These are phyloP conservation scores for Capitella teleta DNA, from an alignment of 1,140 invertebrate species.

Conservation along the genomic window DNA sequence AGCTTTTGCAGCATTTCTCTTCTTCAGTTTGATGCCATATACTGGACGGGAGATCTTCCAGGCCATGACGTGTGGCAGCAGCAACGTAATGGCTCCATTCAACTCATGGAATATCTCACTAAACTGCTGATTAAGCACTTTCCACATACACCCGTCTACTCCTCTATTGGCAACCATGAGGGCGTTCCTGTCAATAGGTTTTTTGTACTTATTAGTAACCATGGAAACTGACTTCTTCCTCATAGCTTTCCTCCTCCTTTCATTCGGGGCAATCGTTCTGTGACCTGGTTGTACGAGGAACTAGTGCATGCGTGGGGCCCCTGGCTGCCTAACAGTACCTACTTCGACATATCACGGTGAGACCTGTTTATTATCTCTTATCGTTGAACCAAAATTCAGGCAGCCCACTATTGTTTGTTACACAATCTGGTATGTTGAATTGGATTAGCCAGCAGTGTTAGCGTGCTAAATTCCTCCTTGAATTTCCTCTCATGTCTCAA, in stretches of 20 bases:
- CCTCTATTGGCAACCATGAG: slow-evolving; percentile 91
- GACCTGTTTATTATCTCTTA: too few species aligned
- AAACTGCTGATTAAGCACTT: slow-evolving; percentile 57
- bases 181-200: slow-evolving; percentile 77
- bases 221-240: background rate
- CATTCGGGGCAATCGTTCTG: slow-evolving; percentile 69
- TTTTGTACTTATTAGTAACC: background rate
- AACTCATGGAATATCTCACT: slow-evolving; percentile 70
- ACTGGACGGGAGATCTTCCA: slow-evolving; percentile 96
- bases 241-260: slow-evolving; percentile 79
- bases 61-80: slow-evolving; percentile 98
- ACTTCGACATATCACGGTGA: slow-evolving; percentile 61
- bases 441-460: too few species aligned
- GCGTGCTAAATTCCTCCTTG: too few species aligned
- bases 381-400: too few species aligned
- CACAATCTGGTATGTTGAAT: too few species aligned
- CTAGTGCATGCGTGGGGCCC: slow-evolving; percentile 73
- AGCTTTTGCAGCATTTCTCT: background rate
- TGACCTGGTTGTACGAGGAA: slow-evolving; percentile 81
- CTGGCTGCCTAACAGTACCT: slow-evolving; percentile 76
- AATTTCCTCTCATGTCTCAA: too few species aligned
- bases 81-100: slow-evolving; percentile 71
- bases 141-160: slow-evolving; percentile 81
- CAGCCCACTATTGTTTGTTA: too few species aligned
- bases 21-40: slow-evolving; percentile 81